A percentile compares a stretch with the other conserved stretches of the same genome.
These are phyloP conservation scores for Chondrilla cf. caribensis DNA, from an alignment of 37 sponge, comb jelly and placozoan species.

Conservation along the genomic window DNA sequence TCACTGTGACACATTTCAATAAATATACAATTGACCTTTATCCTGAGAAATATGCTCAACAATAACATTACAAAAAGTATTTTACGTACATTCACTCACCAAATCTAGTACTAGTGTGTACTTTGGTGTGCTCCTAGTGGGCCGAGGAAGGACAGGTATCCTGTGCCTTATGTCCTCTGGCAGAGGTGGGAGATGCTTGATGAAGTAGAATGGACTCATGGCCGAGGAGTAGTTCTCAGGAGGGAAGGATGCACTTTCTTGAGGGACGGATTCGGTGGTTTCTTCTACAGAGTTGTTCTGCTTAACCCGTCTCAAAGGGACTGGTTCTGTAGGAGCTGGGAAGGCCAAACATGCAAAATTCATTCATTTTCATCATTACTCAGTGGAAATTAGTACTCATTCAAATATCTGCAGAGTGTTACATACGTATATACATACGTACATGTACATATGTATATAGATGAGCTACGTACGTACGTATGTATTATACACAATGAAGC, in stretches of 20 bases:
- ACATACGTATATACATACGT: too few species aligned
- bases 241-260: not conserved
- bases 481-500: too few species aligned
- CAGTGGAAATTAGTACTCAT: too few species aligned
- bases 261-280: not conserved
- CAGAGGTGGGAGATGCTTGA: constrained; percentile 81
- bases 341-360: not conserved
- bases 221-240: not conserved
- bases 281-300: not conserved
- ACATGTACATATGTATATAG: too few species aligned
- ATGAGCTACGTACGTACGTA: too few species aligned
- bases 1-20: not conserved
- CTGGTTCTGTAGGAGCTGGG: not conserved
- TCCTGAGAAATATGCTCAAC: too few species aligned
- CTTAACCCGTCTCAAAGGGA: not conserved
- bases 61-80: too few species aligned
- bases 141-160: constrained; percentile 80
- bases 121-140: constrained; percentile 83
- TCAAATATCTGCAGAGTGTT: too few species aligned
- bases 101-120: constrained; percentile 82
- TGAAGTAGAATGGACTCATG: constrained; percentile 55
- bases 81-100: too few species aligned
- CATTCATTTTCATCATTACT: too few species aligned
- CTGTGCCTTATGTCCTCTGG: constrained; percentile 50
- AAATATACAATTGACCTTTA: too few species aligned